These are phyloP conservation scores for Microtus richardsoni DNA, from an alignment of 2,113 vertebrate species.

Conservation along the genomic window DNA sequence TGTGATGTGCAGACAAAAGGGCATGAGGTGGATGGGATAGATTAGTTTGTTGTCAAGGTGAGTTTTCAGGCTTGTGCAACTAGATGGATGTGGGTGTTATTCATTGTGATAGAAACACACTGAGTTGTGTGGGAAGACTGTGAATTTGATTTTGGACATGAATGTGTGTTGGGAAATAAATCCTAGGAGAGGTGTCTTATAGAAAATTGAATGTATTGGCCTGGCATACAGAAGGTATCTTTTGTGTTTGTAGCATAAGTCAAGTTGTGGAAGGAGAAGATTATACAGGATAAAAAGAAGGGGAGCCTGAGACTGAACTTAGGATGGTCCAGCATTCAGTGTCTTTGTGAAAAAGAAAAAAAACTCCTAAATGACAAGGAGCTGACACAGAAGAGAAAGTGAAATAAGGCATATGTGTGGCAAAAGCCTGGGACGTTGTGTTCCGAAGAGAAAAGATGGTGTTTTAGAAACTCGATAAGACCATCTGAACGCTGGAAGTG, in stretches of 20 bases:
- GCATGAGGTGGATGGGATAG: not conserved
- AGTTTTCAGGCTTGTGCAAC: constrained; percentile 66
- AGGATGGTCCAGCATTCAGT: not conserved
- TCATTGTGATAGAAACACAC: constrained; percentile 59
- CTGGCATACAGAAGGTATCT: constrained; percentile 31
- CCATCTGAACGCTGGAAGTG: not conserved
- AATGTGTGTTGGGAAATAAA: constrained; percentile 72
- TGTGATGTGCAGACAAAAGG: constrained; percentile 5
- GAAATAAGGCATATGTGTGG: not conserved
- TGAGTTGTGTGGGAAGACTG: constrained; percentile 51
- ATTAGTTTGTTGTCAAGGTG: constrained; percentile 62
- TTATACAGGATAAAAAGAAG: not conserved
- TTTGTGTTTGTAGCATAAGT: constrained; percentile 52
- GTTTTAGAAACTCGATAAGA: not conserved
- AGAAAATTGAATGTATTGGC: constrained; percentile 58
- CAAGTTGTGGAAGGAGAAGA: not conserved
- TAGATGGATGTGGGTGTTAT: constrained; percentile 65
- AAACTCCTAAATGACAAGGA: not conserved
- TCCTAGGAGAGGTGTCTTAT: constrained; percentile 47
- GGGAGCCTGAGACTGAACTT: not conserved
- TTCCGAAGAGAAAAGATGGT: not conserved
- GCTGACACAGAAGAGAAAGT: not conserved
- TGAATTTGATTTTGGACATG: constrained; percentile 69
- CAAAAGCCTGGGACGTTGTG: not conserved
- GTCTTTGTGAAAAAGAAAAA: not conserved